These are phyloP conservation scores for Chlorodrepanis virens DNA, from an alignment of 2,113 vertebrate genomes.

Conservation along the genomic window DNA sequence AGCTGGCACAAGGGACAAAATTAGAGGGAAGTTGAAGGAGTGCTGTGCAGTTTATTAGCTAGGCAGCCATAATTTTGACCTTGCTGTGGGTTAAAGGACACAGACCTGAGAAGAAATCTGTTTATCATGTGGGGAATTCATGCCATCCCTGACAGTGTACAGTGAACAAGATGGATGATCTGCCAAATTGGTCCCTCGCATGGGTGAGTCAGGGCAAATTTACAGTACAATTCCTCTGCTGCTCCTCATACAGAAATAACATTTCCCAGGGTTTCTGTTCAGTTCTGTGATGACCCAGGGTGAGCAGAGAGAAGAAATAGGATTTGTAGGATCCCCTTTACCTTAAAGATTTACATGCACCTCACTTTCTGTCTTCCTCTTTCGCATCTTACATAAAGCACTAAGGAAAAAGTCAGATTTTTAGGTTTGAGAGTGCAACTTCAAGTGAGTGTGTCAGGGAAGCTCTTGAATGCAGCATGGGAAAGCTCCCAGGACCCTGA, in stretches of 20 bases:
- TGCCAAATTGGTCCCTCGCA: constrained; percentile 76
- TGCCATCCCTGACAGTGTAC: constrained; percentile 77
- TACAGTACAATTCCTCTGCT: constrained; percentile 68
- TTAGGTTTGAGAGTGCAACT: background rate
- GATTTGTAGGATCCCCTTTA: constrained; percentile 63
- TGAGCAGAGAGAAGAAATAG: constrained; percentile 51
- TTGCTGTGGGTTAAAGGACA: constrained; percentile 83
- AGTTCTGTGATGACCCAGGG: constrained; percentile 57
- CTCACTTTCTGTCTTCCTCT: background rate
- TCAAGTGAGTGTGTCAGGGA: background rate
- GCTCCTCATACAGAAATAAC: constrained; percentile 72
- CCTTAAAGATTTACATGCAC: constrained; percentile 52
- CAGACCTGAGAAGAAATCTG: constrained; percentile 77
- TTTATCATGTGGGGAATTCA: constrained; percentile 77
- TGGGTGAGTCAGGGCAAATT: constrained; percentile 79
- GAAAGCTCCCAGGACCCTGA: background rate
- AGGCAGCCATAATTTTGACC: constrained; percentile 75
- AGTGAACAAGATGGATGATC: constrained; percentile 83
- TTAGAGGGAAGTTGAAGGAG: constrained; percentile 12
- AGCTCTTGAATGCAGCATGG: background rate
- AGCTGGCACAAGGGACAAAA: constrained; percentile 45
- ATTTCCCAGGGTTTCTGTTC: constrained; percentile 64
- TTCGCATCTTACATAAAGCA: constrained; percentile 21
- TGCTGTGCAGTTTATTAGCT: constrained; percentile 33
- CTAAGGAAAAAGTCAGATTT: background rate